Base-by-base conservation (phyloP, 2,797 vertebrate genomes). In the Setipinna tenuifilis region DNA sequence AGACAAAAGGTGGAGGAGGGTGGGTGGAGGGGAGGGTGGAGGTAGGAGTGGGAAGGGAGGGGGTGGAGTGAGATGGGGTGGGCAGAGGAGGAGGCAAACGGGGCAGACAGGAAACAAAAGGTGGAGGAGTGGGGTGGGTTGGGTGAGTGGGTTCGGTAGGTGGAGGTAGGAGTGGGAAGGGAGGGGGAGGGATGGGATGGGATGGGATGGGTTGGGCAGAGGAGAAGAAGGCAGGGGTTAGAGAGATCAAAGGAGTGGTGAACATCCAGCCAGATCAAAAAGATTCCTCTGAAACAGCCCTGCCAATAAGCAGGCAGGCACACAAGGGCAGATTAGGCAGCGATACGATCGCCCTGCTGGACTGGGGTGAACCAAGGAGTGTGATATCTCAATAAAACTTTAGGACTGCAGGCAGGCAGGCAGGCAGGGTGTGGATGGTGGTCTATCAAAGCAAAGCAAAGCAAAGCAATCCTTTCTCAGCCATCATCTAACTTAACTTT, bases 231-330 rank as follows among this genome's bases (percentile, higher is more conserved):
- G 23, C 50, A 41, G 65, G 16, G 35, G 17, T 54, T 54, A 82
- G 41, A 65, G 54, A 82, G 68, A 83, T 78, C 71, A 78, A 78
- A 78, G 71, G 31, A 78, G 35, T 19, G 71, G 35, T 78, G 71
- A 78, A 44, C 71, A 44, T 44, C 31, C 31, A 78, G 35, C 21
- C 17, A 44, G 71, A 78, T 78, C 71, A 78, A 78, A 78, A 78
- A 17, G 35, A 78, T 41, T 31, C 71, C 71, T 81, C 16, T 80
- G 54, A 16, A 44, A 59, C 19, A 85, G 80, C 50, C 50, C 71
- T 78, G 28, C 21, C 75, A 57, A 59, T 48, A 54, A 19, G 41
- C 46, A n/a, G 44, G 41, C 17, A 71, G 44, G 9, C 83, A 84
- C 41, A n/a, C 48, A 23, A 68, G 46, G 83, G 10, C 83, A 84